phyloP scores from a whole-genome alignment of 2,888 invertebrate genomes.

The Eupelmus urozonus region DNA sequence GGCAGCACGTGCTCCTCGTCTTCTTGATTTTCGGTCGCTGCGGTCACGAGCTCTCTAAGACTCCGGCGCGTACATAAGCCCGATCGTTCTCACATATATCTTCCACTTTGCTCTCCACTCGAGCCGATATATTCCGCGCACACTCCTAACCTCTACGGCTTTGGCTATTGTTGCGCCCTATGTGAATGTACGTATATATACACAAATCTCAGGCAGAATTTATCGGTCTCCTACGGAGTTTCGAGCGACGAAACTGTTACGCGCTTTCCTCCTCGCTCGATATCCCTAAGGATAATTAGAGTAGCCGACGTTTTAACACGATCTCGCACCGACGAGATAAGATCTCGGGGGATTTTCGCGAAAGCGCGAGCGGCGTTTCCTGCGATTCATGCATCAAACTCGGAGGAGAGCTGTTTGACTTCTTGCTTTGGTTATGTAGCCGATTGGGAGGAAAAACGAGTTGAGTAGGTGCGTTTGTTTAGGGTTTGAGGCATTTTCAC shows the following conservation, averaged over 20 bases:
- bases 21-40: conserved; percentile 36
- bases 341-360: conserved; percentile 11
- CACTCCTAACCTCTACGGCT: conserved; percentile 1
- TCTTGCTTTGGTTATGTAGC: no score
- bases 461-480: no score
- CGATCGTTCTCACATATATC: conserved; percentile 60
- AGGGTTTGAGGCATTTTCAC: no score
- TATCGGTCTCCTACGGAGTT: conserved; percentile 21
- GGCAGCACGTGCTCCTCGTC: not conserved
- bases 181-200: not conserved
- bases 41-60: conserved; percentile 21
- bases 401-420: no score
- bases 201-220: conserved; percentile 17
- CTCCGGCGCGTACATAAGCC: not conserved
- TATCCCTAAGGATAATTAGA: conserved; percentile 40
- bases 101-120: conserved; percentile 41
- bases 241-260: not conserved
- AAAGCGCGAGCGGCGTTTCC: not conserved
- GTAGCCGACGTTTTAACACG: conserved; percentile 28
- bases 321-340: conserved; percentile 23
- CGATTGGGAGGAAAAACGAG: no score
- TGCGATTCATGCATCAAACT: conserved; percentile 38
- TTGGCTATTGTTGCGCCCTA: conserved; percentile 41
- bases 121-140: not conserved
- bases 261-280: not conserved